A percentile compares a stretch with the other conserved stretches of the same genome.
These are phyloP conservation scores for Nanger granti DNA, from an alignment of 2,113 vertebrate genomes.

Conservation along the genomic window DNA sequence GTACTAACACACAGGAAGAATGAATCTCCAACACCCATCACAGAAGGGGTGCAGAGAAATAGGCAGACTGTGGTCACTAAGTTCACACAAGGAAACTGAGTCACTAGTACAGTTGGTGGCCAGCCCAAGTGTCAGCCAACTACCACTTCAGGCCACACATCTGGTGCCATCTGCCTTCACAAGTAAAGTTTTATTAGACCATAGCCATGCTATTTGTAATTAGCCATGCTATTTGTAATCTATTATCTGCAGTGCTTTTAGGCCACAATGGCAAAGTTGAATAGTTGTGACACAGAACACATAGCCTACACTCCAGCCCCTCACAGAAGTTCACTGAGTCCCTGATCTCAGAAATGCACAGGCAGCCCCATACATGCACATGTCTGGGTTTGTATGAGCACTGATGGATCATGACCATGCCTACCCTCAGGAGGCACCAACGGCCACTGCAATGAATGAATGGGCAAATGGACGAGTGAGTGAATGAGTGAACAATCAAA, in stretches of 20 bases:
- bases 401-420: neutral
- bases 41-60: neutral
- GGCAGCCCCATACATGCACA: accelerated
- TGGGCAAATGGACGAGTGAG: neutral
- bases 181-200: neutral
- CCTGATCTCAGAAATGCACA: neutral
- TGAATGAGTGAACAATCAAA: neutral
- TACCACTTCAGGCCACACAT: neutral
- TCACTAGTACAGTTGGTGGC: neutral
- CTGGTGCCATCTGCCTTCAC: neutral
- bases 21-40: neutral
- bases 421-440: neutral
- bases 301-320: neutral
- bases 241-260: neutral
- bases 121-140: neutral
- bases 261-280: neutral
- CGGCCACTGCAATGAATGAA: neutral
- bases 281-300: neutral
- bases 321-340: neutral
- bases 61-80: neutral
- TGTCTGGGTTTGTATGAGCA: neutral
- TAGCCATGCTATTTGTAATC: neutral
- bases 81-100: neutral
- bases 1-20: neutral
- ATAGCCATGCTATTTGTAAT: neutral